Percentiles rank a stretch among this genome's conserved stretches.
Conservation (phyloP, 2,888 invertebrate genomes). For the Drosophila bunnanda region DNA sequence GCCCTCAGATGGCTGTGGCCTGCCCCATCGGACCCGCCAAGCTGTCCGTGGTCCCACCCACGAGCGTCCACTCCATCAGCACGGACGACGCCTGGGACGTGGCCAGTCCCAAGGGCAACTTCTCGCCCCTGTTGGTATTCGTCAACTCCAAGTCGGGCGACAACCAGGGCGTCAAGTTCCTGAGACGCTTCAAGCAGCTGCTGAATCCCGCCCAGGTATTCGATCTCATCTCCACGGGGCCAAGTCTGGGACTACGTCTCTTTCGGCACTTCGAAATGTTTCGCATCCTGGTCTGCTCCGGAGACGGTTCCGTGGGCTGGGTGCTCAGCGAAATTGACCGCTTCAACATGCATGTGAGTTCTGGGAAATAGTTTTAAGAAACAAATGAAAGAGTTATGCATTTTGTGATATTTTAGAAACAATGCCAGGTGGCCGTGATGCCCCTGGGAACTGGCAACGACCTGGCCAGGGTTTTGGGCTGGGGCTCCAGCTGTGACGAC, state of each 20-base stretch:
- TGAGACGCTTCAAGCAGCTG: slow-evolving; percentile 96
- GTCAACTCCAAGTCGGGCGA: slow-evolving; percentile 99
- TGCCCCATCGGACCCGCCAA: slow-evolving; percentile 95
- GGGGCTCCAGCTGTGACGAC: slow-evolving; percentile 98
- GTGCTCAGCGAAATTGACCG: slow-evolving; percentile 98
- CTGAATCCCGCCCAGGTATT: slow-evolving; percentile 99
- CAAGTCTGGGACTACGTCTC: slow-evolving; percentile 92
- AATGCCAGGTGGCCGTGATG: slow-evolving; percentile 97
- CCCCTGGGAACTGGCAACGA: slow-evolving; percentile 99
- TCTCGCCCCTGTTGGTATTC: slow-evolving; percentile 94
- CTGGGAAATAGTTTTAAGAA: too few species aligned
- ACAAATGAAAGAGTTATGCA: too few species aligned
- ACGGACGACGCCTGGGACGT: slow-evolving; percentile 97
- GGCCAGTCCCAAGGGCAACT: slow-evolving; percentile 87
- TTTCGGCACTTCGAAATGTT: slow-evolving; percentile 98
- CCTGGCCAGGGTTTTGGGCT: slow-evolving; percentile 96
- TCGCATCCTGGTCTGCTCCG: slow-evolving; percentile 97
- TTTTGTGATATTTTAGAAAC: slow-evolving; percentile 86
- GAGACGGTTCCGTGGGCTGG: slow-evolving; percentile 99
- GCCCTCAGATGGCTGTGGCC: slow-evolving; percentile 90
- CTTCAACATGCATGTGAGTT: slow-evolving; percentile 96
- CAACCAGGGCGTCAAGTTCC: slow-evolving; percentile 98
- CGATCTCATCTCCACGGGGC: slow-evolving; percentile 95
- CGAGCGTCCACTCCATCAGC: slow-evolving; percentile 94
- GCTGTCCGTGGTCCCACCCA: slow-evolving; percentile 97